Evolutionary conservation across 2,113 vertebrate genomes (phyloP).

Genomic region (Carollia perspicillata): DNA sequence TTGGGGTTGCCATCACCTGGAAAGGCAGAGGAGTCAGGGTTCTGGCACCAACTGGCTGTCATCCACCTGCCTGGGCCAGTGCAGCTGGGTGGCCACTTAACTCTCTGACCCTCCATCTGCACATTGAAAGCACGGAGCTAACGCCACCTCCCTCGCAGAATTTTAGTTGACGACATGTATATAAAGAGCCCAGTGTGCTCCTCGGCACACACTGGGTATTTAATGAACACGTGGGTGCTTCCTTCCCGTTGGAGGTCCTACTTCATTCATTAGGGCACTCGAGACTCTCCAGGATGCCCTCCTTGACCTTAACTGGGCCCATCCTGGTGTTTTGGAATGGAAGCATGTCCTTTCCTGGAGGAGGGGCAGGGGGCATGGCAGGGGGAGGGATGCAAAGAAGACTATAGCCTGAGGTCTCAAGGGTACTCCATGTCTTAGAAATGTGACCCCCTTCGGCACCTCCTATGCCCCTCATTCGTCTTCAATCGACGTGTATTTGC

Average conservation of each 20-base stretch:
- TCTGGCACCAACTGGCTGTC: not conserved
- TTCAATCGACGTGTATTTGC: not conserved
- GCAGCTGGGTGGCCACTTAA: not conserved
- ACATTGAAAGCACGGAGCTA: not conserved
- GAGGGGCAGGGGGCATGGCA: no score
- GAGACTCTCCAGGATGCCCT: not conserved
- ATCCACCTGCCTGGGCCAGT: not conserved
- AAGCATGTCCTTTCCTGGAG: not conserved
- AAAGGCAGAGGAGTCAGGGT: constrained; percentile 29
- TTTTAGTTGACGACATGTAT: not conserved
- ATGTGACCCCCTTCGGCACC: not conserved
- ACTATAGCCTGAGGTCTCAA: not conserved
- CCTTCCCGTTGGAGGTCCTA: not conserved
- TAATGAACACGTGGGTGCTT: not conserved
- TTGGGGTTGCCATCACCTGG: constrained; percentile 97
- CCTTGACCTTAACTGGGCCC: not conserved
- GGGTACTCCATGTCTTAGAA: not conserved
- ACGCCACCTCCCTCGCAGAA: not conserved
- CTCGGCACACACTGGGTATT: not conserved
- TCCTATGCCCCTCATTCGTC: not conserved
- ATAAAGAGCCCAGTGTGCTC: not conserved
- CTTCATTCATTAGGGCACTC: not conserved
- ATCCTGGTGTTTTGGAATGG: not conserved
- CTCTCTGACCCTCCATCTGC: not conserved
- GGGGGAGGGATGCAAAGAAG: not conserved